These are phyloP conservation scores for Schizothorax lantsangensis DNA, from an alignment of 2,797 vertebrate genomes.

Conservation along the genomic window DNA sequence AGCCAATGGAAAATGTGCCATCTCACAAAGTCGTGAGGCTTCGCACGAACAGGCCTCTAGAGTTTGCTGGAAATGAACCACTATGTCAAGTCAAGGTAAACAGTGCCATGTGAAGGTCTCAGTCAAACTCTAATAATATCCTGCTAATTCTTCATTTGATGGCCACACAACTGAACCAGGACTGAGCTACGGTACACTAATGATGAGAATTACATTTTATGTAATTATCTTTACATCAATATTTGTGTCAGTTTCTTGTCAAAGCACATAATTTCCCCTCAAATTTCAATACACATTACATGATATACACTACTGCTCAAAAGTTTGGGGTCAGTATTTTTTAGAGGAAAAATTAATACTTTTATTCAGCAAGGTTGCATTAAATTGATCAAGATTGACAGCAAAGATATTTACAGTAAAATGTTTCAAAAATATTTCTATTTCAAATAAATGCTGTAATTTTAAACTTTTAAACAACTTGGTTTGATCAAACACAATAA, in stretches of 20 bases:
- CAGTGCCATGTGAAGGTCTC: neutral
- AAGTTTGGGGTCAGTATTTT: neutral
- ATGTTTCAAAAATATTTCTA: neutral
- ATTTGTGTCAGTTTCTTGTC: neutral
- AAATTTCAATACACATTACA: neutral
- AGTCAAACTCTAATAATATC: neutral
- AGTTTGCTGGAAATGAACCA: neutral
- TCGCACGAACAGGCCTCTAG: conserved; percentile 15
- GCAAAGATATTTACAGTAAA: neutral
- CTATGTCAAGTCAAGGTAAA: conserved; percentile 22
- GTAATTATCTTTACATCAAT: neutral
- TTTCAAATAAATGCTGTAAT: neutral
- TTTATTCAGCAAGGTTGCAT: neutral
- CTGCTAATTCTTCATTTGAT: neutral
- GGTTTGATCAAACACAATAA: neutral
- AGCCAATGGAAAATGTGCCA: conserved; percentile 32
- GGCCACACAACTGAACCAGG: neutral
- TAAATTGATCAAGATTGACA: neutral
- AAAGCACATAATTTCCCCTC: neutral
- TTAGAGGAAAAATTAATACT: neutral
- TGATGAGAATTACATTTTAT: neutral
- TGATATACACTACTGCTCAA: neutral
- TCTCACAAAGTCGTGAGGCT: conserved; percentile 26
- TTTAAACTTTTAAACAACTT: neutral
- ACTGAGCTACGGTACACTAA: neutral